Evolutionary conservation across 1,140 invertebrate genomes (phyloP), one percentile per base, ranked within the genome.

Genomic region (Gryllus bimaculatus): DNA sequence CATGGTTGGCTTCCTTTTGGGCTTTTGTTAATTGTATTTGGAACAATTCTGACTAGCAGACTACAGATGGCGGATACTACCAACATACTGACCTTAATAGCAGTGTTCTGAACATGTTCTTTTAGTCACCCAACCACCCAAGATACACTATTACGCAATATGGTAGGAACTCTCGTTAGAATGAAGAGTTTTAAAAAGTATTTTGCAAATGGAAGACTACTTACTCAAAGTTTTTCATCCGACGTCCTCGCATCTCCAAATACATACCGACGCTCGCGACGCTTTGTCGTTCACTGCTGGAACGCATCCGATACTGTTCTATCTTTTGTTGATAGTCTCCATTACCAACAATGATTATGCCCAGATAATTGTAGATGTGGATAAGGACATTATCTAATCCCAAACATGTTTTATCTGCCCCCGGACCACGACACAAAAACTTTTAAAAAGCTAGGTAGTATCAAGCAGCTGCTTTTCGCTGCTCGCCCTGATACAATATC

Each of bases 281-380:
- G 54, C 7, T 66, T 10, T 10, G 54, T 66, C 18, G 54, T 66
- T 18, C 18, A 66, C 54, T 66, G 18, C 54, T 18, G 18, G 54
- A 66, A 66, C 18, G 10, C 54, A 66, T 1, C 54, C 10, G 54
- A 66, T 66, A 66, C 54, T 66, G 54, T 10, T 66, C 54, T 66
- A 66, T 66, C 54, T 66, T 66, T 66, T 66, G 54, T 66, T 66
- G 54, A 66, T 66, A 66, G 54, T 66, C 54, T 66, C 54, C 54
- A 66, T 66, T 66, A 66, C 54, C 54, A 66, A 66, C 54, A 66
- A 66, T 66, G 54, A 66, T 66, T 66, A 66, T 66, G 54, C 54
- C 54, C 54, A 66, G 54, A 66, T 66, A 66, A 66, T 66, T 66
- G 54, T 66, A 66, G 54, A 66, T 66, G 54, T 66, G 54, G 54